phyloP scores from a whole-genome alignment of 2,888 invertebrate species.

The Oasisia sp. region DNA sequence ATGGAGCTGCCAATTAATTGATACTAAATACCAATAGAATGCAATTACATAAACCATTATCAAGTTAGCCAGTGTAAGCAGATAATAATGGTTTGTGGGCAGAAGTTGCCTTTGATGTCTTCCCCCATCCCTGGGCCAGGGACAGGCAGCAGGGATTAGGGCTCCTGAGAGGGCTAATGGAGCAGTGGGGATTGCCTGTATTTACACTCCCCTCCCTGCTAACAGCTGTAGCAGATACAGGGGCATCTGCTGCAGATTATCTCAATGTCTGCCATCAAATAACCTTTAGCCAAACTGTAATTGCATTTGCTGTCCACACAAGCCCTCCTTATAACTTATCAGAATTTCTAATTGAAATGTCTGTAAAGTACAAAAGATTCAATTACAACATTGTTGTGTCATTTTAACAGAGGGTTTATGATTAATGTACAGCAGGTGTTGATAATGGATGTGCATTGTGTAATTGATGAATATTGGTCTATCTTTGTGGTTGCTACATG shows the following conservation, averaged over 20 bases:
- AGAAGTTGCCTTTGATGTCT: neutral
- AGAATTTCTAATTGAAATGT: neutral
- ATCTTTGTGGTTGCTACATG: neutral
- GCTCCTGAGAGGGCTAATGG: neutral
- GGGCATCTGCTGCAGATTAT: conserved; percentile 7
- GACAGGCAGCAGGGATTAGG: neutral
- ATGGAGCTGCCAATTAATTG: neutral
- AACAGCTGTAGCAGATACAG: neutral
- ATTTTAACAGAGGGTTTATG: neutral
- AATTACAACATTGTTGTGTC: neutral
- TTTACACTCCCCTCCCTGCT: neutral
- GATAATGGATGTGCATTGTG: neutral
- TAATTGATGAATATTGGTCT: neutral
- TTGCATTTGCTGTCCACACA: conserved; percentile 2
- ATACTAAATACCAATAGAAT: neutral
- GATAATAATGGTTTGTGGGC: neutral
- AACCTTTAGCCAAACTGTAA: conserved; percentile 10
- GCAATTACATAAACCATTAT: neutral
- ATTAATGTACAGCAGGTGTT: neutral
- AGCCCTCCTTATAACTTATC: neutral
- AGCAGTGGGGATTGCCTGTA: neutral
- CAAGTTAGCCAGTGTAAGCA: neutral
- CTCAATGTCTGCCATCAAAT: neutral
- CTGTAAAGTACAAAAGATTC: neutral
- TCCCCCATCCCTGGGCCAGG: neutral